phyloP scores from a whole-genome alignment of 2,113 vertebrate genomes.

The Bos indicus region DNA sequence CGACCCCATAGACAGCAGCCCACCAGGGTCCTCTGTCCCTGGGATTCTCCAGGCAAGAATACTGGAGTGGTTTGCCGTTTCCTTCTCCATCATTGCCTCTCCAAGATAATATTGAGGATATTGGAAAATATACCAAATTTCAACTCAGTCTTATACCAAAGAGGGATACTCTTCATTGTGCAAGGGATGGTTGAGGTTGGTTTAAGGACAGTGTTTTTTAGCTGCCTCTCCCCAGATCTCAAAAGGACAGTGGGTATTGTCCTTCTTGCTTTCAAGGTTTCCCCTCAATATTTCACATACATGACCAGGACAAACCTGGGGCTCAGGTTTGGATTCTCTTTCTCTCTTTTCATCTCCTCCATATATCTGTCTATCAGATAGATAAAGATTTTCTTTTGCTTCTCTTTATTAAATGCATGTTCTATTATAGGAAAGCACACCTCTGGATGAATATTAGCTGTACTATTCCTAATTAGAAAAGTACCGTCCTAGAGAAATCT shows the following conservation, averaged over 20 bases:
- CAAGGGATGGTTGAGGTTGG: neutral
- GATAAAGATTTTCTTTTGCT: neutral
- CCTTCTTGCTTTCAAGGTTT: neutral
- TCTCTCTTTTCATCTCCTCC: neutral
- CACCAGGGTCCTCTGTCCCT: neutral
- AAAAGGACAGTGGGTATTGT: neutral
- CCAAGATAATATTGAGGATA: neutral
- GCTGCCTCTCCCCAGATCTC: neutral
- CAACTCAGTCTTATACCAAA: neutral
- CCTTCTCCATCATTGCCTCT: neutral
- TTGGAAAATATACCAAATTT: neutral
- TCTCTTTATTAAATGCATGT: neutral
- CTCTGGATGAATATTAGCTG: neutral
- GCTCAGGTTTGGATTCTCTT: neutral
- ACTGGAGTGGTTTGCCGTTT: neutral
- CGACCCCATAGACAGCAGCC: rapidly evolving
- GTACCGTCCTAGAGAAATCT: neutral
- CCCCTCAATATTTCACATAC: neutral
- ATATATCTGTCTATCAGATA: neutral
- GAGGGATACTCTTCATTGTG: neutral
- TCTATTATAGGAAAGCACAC: neutral
- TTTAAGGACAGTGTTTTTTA: neutral
- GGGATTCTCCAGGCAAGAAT: neutral
- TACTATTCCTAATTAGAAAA: neutral
- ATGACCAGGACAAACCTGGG: neutral